These are phyloP conservation scores for Rhadina sibilatrix DNA, from an alignment of 2,113 vertebrate genomes.

Conservation along the genomic window DNA sequence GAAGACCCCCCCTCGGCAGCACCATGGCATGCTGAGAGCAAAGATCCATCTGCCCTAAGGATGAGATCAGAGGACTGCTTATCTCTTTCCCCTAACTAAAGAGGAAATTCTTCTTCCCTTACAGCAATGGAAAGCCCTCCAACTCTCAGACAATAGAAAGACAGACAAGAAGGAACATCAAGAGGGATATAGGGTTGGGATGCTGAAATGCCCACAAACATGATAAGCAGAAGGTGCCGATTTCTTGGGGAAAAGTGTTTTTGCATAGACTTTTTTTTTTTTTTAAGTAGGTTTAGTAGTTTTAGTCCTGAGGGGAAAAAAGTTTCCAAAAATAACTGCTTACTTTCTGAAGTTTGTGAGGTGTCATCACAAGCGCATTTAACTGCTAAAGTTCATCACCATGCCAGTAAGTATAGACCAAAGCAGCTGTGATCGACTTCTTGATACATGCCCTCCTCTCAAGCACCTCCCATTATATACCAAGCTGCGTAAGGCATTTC, in stretches of 20 bases:
- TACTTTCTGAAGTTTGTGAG: slow-evolving; percentile 42
- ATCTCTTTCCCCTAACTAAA: neutral
- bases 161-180: neutral
- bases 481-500: neutral
- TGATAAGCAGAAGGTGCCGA: neutral
- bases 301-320: neutral
- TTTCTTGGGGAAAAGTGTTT: neutral
- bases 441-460: neutral
- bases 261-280: neutral
- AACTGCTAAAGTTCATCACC: slow-evolving; percentile 57
- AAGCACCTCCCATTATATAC: neutral
- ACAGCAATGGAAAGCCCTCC: neutral
- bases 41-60: neutral
- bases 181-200: neutral
- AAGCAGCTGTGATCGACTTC: slow-evolving; percentile 31
- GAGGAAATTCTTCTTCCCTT: neutral
- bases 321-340: slow-evolving; percentile 51
- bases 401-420: slow-evolving; percentile 46
- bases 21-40: neutral
- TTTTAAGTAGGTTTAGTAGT: slow-evolving; percentile 41
- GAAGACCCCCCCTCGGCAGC: neutral
- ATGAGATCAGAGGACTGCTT: neutral
- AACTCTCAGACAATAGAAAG: neutral
- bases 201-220: neutral
- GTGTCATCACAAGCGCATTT: slow-evolving; percentile 51